phyloP scores from a whole-genome alignment of 2,113 vertebrate species.

The Columba janthina region DNA sequence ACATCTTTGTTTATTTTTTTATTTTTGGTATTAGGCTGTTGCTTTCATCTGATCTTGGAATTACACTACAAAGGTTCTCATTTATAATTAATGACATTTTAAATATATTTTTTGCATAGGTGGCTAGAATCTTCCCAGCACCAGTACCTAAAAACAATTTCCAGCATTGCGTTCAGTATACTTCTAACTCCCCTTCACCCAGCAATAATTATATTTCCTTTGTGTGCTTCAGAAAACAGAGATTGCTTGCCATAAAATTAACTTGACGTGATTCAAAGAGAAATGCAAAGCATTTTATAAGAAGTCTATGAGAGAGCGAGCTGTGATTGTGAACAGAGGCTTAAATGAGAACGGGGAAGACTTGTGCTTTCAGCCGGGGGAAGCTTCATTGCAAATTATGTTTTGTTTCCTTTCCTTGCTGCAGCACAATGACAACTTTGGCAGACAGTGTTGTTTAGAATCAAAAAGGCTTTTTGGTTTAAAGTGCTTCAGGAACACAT shows the following conservation, averaged over 20 bases:
- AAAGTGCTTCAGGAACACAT: conserved; percentile 57
- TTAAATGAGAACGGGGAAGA: conserved; percentile 29
- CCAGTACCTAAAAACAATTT: background rate
- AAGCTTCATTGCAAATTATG: conserved; percentile 70
- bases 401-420: conserved; percentile 68
- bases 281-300: conserved; percentile 27
- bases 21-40: background rate
- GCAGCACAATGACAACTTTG: conserved; percentile 66
- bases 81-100: conserved; percentile 34
- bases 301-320: background rate
- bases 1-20: background rate
- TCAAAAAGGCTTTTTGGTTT: conserved; percentile 60
- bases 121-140: background rate
- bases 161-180: background rate
- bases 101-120: background rate
- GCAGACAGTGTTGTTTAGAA: conserved; percentile 73
- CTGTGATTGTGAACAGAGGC: conserved; percentile 23
- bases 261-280: conserved; percentile 10
- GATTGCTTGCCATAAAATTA: conserved; percentile 48
- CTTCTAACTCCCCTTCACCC: conserved; percentile 11
- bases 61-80: background rate
- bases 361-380: conserved; percentile 49
- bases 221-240: conserved; percentile 27
- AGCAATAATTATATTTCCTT: conserved; percentile 50
- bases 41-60: background rate